Evolutionary conservation across 2,113 vertebrate species (phyloP).

Genomic region (Plotosus lineatus): DNA sequence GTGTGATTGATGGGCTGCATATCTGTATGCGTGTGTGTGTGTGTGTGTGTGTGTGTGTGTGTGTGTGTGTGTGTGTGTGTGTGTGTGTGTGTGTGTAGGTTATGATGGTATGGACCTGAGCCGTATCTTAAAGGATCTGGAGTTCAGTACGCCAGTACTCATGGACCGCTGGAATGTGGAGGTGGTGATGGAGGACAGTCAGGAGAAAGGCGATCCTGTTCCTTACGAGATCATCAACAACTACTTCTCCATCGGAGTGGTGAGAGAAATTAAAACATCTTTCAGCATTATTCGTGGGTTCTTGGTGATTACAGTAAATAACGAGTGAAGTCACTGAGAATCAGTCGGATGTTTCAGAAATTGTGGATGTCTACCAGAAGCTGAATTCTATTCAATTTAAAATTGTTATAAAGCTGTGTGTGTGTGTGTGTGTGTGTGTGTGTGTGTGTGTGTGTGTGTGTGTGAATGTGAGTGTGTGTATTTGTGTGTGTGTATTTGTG

Average conservation of each 20-base stretch:
- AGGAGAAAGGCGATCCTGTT: slow-evolving; percentile 85
- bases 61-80: not conserved
- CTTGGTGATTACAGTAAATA: too few relatives aligned
- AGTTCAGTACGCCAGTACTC: slow-evolving; percentile 68
- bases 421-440: not conserved
- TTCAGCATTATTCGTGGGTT: too few relatives aligned
- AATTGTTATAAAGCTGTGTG: not conserved
- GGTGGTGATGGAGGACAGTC: slow-evolving; percentile 76
- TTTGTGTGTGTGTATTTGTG: too few relatives aligned
- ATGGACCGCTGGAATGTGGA: slow-evolving; percentile 90
- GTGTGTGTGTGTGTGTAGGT: slow-evolving; percentile 66
- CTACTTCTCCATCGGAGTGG: slow-evolving; percentile 95
- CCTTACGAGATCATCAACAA: slow-evolving; percentile 96
- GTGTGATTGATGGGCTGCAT: too few relatives aligned
- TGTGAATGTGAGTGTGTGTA: not conserved
- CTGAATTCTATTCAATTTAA: too few relatives aligned
- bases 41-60: slow-evolving; percentile 71
- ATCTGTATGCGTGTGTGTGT: not conserved
- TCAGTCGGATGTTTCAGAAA: too few relatives aligned
- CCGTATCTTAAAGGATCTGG: slow-evolving; percentile 84
- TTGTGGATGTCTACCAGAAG: too few relatives aligned
- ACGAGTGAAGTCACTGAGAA: too few relatives aligned
- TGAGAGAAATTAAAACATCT: slow-evolving; percentile 68
- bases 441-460: not conserved
- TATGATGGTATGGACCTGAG: slow-evolving; percentile 86